Base-by-base conservation (phyloP, 53 echinoderm and acorn worm species). In the Holothuria leucospilota region DNA sequence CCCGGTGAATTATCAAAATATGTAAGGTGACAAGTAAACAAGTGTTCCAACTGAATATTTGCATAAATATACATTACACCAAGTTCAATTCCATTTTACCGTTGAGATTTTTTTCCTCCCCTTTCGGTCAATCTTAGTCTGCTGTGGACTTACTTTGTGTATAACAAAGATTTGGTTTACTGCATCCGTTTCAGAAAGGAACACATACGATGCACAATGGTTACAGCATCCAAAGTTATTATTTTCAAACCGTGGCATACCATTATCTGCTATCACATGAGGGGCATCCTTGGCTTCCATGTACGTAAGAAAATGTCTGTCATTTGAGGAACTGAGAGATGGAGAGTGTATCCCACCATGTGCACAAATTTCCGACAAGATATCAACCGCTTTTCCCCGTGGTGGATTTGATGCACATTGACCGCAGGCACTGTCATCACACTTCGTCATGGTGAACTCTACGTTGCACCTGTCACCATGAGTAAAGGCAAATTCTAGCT, bases 361-460 rank as follows among this genome's bases (percentile, higher is more conserved):
- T 29, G 20, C 34, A 18, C 34, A 39, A 39, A 70, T 70, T 29
- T 70, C 70, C 9, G 30, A 38, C 30, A 70, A 39, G 30, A 70
- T 29, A 0, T 70, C 34, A 38, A 39, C 30, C 20, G 34, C 70
- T 29, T 20, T 39, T 29, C 34, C 21, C 65, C 0, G 25, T 26
- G 21, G 65, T 26, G 65, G 65, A 24, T 65, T 65, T 24, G 25
- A 26, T 24, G 29, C 24, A 29, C 23, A 65, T 21, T 65, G 65
- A 65, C 20, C 20, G 20, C 70, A 70, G 20, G n/a, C 6, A 10
- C 21, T 29, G 20, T 40, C 30, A 12, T 39, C 71, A 39, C 71
- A 71, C 41, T 71, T 71, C 71, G 41, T 71, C 16, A 41, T 71
- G 71, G 71, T 71, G 18, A 71, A 71, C 20, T 71, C 71, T 21